Conservation (phyloP, 2,888 invertebrate genomes). For the Tenthredo notha region DNA sequence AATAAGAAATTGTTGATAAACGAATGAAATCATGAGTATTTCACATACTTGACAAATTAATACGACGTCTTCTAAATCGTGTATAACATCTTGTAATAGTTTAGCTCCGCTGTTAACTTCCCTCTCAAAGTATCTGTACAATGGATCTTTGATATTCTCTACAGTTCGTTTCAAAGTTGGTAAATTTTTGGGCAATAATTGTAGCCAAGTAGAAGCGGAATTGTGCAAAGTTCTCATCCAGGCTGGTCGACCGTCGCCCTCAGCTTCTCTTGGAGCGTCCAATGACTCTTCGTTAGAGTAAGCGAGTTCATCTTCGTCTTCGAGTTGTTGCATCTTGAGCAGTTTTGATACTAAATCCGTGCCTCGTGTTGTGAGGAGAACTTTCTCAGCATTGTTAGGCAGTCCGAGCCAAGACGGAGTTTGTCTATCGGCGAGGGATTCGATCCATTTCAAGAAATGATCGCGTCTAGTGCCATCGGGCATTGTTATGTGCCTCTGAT, state of each 20-base stretch:
- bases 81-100: conserved; percentile 93
- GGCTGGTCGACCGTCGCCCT: conserved; percentile 94
- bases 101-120: conserved; percentile 96
- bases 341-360: conserved; percentile 96
- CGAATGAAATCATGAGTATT: neutral
- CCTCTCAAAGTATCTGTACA: conserved; percentile 98
- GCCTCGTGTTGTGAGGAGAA: conserved; percentile 89
- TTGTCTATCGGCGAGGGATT: conserved; percentile 94
- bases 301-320: conserved; percentile 95
- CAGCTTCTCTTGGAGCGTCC: conserved; percentile 79
- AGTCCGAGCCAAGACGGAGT: conserved; percentile 99
- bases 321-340: conserved; percentile 97
- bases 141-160: conserved; percentile 98
- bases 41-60: conserved; percentile 90
- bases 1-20: neutral
- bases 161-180: conserved; percentile 94
- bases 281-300: conserved; percentile 86
- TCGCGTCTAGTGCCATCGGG: conserved; percentile 98
- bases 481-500: conserved; percentile 94
- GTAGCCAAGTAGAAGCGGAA: conserved; percentile 95
- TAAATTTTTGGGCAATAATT: conserved; percentile 91
- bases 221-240: conserved; percentile 99
- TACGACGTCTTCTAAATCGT: conserved; percentile 93
- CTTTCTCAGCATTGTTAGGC: conserved; percentile 99
- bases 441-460: conserved; percentile 98